Evolutionary conservation across 2,888 invertebrate species (phyloP).

Genomic region (Drosophila conformis): DNA sequence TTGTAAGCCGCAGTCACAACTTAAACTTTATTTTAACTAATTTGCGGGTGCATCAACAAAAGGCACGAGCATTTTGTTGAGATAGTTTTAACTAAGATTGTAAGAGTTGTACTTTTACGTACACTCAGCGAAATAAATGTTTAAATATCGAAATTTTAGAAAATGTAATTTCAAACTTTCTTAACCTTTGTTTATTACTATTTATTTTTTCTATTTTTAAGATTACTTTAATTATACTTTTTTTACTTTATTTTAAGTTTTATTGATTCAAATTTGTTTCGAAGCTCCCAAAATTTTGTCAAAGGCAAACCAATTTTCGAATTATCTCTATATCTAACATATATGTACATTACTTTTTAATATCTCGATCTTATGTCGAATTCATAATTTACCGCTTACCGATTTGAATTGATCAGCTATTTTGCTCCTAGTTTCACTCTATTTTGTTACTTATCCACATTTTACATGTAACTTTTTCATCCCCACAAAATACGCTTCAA

Average conservation of each 20-base stretch:
- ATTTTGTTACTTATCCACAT: neutral
- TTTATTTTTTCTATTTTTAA: too few species aligned
- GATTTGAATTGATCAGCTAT: neutral
- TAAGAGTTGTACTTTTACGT: neutral
- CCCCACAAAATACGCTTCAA: neutral
- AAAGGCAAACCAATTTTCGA: neutral
- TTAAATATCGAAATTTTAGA: neutral
- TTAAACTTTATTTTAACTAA: constrained; percentile 16
- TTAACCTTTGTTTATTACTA: neutral
- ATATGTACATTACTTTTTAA: too few species aligned
- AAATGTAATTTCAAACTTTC: neutral
- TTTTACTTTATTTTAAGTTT: neutral
- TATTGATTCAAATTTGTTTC: neutral
- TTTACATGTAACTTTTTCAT: neutral
- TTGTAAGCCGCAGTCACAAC: constrained; percentile 11
- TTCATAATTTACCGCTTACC: neutral
- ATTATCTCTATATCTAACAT: too few species aligned
- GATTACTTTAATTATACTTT: neutral
- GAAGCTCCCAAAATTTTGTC: neutral
- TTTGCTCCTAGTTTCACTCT: neutral
- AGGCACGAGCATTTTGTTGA: too few species aligned
- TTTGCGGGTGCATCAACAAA: constrained; percentile 12
- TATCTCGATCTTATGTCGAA: too few species aligned
- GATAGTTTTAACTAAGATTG: constrained; percentile 2
- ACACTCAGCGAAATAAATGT: neutral